Evolutionary conservation across 2,113 vertebrate species (phyloP), one percentile per base, ranked within the genome.

Genomic region (Nannobrachium achirus): DNA sequence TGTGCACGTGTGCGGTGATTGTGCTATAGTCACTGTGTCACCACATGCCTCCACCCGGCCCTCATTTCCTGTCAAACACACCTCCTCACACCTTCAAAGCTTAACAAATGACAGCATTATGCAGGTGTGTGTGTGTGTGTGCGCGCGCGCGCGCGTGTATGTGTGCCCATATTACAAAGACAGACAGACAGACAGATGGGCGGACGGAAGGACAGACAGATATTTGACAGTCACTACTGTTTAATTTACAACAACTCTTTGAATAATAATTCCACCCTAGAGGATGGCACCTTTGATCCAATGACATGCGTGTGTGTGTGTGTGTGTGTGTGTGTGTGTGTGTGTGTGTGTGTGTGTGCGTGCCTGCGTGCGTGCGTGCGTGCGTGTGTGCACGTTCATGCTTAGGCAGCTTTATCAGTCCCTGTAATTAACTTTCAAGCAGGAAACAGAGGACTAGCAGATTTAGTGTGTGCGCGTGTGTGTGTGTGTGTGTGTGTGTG

Each of bases 201-300:
- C n/a, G n/a, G n/a, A n/a, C n/a, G n/a, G n/a, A n/a, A n/a, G 52
- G 9, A 4, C 59, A 71, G 48, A 77, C 72, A 79, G 76, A 74
- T 72, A 84, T 33, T 33, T 83, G 83, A 85, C 81, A 87, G 76
- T 64, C 8, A 71, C 69, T 49, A 11, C 73, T 76, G 66, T 86
- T 91, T 88, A 84, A 91, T 88, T 84, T 84, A 85, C 82, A 79
- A 73, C 78, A 79, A 8, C 56, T 60, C 84, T 86, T 84, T 87
- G 88, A 84, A 87, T 88, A 86, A 87, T 83, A 77, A 89, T 81
- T 83, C 83, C 78, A 74, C 68, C 86, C 79, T 51, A 66, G 76
- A 69, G 57, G 68, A 64, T 67, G 62, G 48, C 42, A 61, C 49
- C 89, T 89, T 90, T 89, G 86, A 90, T 89, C 83, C 66, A 7